Conservation (phyloP, 2,797 vertebrate genomes). For the Notolabrus celidotus region DNA sequence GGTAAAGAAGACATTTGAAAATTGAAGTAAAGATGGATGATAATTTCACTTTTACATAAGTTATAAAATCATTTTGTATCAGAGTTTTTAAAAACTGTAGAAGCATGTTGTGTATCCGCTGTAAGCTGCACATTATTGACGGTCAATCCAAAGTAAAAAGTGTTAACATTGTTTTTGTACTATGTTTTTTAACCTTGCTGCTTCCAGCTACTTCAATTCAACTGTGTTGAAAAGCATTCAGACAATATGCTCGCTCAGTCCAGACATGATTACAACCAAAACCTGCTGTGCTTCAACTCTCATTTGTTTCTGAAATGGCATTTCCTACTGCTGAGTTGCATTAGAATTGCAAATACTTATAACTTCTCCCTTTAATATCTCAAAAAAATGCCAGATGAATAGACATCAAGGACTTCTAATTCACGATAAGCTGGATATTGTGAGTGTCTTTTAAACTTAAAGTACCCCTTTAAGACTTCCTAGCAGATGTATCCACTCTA, state of each 20-base stretch:
- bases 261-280: constrained; percentile 13
- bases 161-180: constrained; percentile 7
- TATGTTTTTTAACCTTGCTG: constrained; percentile 1
- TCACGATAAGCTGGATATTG: constrained; percentile 24
- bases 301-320: constrained; percentile 18
- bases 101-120: not conserved
- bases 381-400: constrained; percentile 16
- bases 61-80: no score
- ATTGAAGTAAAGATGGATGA: no score
- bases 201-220: constrained; percentile 7
- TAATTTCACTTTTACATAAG: no score
- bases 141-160: not conserved
- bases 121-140: not conserved
- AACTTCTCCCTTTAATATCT: constrained; percentile 9
- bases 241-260: not conserved
- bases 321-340: constrained; percentile 2
- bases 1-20: no score
- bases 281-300: constrained; percentile 1
- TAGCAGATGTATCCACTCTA: constrained; percentile 80
- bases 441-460: constrained; percentile 38
- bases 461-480: constrained; percentile 57
- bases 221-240: constrained; percentile 2
- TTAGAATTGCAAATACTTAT: constrained; percentile 12
- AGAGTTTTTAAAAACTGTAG: no score
- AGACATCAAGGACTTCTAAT: constrained; percentile 14